Evolutionary conservation across 35 echinoderm and acorn worm genomes (phyloP).

Genomic region (Amphiura filiformis): DNA sequence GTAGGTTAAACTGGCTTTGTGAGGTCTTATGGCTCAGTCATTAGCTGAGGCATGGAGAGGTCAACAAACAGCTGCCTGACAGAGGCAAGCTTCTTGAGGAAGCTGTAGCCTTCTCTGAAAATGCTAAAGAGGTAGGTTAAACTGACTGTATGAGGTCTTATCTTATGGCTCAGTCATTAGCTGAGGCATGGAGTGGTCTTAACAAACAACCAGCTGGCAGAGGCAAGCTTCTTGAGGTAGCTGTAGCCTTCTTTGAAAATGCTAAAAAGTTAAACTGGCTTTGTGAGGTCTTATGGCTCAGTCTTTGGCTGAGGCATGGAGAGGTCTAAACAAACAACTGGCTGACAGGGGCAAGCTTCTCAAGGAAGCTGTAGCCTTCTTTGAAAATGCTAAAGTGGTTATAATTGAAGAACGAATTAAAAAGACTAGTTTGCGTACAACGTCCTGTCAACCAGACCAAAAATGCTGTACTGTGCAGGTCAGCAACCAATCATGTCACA

Average conservation of each 20-base stretch:
- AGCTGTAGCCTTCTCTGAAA: conserved; percentile 79
- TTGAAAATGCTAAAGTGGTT: no score
- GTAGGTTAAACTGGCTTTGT: conserved; percentile 25
- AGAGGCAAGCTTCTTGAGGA: conserved; percentile 77
- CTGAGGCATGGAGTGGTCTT: conserved; percentile 91
- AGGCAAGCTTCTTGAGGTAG: conserved; percentile 65
- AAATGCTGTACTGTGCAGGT: no score
- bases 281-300: no score
- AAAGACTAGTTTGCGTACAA: no score
- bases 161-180: conserved; percentile 94
- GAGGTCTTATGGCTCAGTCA: conserved; percentile 51
- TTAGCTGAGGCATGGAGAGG: conserved; percentile 93
- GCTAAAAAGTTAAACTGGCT: conserved; percentile 77
- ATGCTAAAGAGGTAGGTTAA: conserved; percentile 75
- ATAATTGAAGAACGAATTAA: no score
- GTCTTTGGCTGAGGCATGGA: conserved; percentile 89
- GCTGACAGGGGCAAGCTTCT: conserved; percentile 76
- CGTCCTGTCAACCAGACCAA: no score
- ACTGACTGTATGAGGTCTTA: no score
- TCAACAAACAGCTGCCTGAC: conserved; percentile 73
- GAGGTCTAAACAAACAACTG: conserved; percentile 77
- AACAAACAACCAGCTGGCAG: conserved; percentile 75
- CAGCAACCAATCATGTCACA: no score
- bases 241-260: conserved; percentile 78
- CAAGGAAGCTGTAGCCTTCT: conserved; percentile 76